Conservation (phyloP, 2,113 vertebrate genomes). For the Elaphurus davidianus region DNA sequence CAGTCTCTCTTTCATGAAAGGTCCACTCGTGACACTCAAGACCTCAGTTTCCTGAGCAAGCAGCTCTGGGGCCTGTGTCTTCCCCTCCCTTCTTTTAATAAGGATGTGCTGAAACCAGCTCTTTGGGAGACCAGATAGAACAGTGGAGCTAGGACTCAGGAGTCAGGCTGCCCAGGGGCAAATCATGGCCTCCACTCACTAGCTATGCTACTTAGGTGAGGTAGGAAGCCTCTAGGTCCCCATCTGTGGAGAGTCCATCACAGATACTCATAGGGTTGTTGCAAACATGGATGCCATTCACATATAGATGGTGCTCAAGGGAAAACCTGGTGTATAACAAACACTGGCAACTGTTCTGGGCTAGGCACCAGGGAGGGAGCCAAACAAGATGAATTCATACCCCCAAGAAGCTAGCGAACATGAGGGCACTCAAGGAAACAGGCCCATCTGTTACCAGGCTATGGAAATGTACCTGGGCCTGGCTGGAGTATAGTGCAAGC, state of each 20-base stretch:
- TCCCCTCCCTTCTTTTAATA: background rate
- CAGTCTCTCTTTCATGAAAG: background rate
- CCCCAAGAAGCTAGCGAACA: background rate
- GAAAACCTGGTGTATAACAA: background rate
- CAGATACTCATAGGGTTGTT: background rate
- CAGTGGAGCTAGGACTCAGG: background rate
- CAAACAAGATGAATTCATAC: background rate
- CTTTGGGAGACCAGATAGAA: background rate
- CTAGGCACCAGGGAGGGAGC: background rate
- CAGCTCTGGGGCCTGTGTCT: background rate
- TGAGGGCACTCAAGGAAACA: background rate
- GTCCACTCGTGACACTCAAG: background rate
- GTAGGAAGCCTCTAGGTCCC: background rate
- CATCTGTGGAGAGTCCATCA: background rate
- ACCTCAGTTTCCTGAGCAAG: background rate
- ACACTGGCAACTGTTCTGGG: background rate
- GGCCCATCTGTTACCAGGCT: background rate
- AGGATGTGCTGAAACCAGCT: background rate
- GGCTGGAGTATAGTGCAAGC: background rate
- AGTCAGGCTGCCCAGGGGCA: background rate
- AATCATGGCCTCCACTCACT: background rate
- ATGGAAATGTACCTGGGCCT: background rate
- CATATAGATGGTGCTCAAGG: background rate
- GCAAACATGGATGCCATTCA: background rate
- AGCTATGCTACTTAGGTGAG: background rate